A percentile compares a stretch with the other conserved stretches of the same genome.
These are phyloP conservation scores for Falco cherrug DNA, from an alignment of 2,797 vertebrate genomes.

Conservation along the genomic window DNA sequence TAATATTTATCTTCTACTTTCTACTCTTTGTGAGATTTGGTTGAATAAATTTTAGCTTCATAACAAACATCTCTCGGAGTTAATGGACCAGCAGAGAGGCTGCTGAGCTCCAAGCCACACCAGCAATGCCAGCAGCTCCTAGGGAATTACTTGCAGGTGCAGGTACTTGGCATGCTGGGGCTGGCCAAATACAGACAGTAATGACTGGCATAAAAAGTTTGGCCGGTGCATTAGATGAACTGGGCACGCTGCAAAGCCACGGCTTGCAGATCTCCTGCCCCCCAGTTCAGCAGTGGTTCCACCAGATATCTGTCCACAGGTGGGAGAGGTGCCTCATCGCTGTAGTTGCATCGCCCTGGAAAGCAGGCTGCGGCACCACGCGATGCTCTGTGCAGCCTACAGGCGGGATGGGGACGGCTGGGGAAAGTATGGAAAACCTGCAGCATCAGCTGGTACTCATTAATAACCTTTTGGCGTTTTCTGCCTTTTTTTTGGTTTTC, in stretches of 20 bases:
- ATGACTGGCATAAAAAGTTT: slow-evolving; percentile 9
- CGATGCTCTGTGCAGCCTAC: not conserved
- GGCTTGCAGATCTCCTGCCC: not conserved
- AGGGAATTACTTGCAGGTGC: slow-evolving; percentile 59
- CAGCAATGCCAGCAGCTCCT: not conserved
- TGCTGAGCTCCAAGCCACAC: not conserved
- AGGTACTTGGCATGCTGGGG: not conserved
- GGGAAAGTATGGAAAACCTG: not conserved
- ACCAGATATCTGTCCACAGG: not conserved
- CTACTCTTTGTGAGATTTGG: not conserved
- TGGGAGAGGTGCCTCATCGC: not conserved
- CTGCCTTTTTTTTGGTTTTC: not conserved
- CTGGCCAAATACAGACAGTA: slow-evolving; percentile 8
- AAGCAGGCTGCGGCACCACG: not conserved
- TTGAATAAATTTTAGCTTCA: slow-evolving; percentile 5
- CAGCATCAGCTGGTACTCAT: not conserved
- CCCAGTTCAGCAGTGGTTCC: not conserved
- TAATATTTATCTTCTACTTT: slow-evolving; percentile 21
- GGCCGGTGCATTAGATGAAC: not conserved
- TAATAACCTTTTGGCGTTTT: not conserved
- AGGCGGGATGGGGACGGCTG: rapidly evolving
- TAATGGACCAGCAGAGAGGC: slow-evolving; percentile 40
- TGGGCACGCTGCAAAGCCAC: not conserved
- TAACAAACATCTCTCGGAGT: slow-evolving; percentile 10
- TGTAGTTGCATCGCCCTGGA: not conserved